Percentiles rank a stretch among this genome's conserved stretches.
phyloP scores from a whole-genome alignment of 1,140 invertebrate genomes.

The Drosophila pachea region DNA sequence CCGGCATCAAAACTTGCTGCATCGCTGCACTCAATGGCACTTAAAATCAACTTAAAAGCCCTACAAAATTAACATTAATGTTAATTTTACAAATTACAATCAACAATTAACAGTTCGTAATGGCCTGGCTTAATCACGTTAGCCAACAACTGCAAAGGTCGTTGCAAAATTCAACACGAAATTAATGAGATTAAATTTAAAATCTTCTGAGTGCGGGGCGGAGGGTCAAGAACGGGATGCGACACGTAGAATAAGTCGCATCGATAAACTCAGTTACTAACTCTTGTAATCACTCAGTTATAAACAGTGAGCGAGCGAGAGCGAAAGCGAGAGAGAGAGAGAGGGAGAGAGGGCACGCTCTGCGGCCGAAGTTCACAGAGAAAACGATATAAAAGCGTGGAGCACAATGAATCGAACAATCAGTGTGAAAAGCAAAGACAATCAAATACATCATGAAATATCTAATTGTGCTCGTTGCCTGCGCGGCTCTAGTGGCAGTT shows the following conservation, averaged over 20 bases:
- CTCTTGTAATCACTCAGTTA: conserved; percentile 56
- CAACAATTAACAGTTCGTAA: conserved; percentile 33
- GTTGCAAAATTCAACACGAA: conserved; percentile 9
- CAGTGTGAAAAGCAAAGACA: conserved; percentile 46
- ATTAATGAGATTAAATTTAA: neutral
- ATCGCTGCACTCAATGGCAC: conserved; percentile 31
- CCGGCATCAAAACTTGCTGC: conserved; percentile 32
- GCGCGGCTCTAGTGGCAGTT: conserved; percentile 37
- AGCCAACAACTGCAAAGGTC: conserved; percentile 34
- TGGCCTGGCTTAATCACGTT: conserved; percentile 30
- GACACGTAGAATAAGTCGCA: neutral
- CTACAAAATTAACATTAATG: conserved; percentile 37
- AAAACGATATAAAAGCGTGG: conserved; percentile 64
- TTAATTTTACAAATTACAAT: conserved; percentile 47
- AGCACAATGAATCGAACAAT: conserved; percentile 24
- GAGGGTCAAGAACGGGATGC: neutral
- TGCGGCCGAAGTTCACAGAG: conserved; percentile 26
- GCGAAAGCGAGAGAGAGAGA: conserved; percentile 22
- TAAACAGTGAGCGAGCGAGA: conserved; percentile 23
- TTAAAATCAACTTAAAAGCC: conserved; percentile 15
- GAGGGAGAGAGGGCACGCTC: conserved; percentile 32
- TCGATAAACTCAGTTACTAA: conserved; percentile 10
- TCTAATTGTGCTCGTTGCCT: conserved; percentile 51
- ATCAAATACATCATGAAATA: conserved; percentile 52
- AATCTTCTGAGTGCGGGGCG: neutral